Conservation (phyloP, 2,888 invertebrate species). For the Drosophila tanythrix region DNA sequence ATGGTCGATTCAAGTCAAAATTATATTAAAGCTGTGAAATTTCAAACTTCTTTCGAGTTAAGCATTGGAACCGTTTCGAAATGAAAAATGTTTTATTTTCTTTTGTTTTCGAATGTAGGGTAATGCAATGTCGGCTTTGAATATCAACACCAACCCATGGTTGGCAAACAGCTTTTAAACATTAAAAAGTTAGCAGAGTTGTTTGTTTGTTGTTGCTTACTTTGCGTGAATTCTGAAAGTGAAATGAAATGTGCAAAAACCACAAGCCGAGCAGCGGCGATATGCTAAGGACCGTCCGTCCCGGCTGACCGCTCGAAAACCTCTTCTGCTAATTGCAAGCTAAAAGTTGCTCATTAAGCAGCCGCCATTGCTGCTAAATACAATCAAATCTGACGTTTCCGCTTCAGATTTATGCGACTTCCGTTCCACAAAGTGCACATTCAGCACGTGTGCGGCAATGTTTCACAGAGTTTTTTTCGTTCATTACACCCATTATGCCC, state of each 20-base stretch:
- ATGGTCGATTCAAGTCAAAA: not conserved
- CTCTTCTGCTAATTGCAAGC: slow-evolving; percentile 65
- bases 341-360: slow-evolving; percentile 72
- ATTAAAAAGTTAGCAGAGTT: slow-evolving; percentile 68
- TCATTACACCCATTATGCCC: slow-evolving; percentile 1
- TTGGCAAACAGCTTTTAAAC: slow-evolving; percentile 41
- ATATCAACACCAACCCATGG: not conserved
- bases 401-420: slow-evolving; percentile 69
- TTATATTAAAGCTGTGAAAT: not conserved
- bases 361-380: slow-evolving; percentile 56
- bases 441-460: slow-evolving; percentile 41
- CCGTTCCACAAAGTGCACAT: slow-evolving; percentile 57
- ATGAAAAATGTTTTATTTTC: not conserved
- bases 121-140: slow-evolving; percentile 17
- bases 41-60: not conserved
- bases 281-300: slow-evolving; percentile 19
- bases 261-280: slow-evolving; percentile 32
- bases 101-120: slow-evolving; percentile 10
- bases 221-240: slow-evolving; percentile 57
- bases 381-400: slow-evolving; percentile 74
- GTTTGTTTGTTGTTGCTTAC: slow-evolving; percentile 24
- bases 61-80: not conserved
- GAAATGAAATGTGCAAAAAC: slow-evolving; percentile 53
- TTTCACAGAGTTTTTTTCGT: slow-evolving; percentile 23
- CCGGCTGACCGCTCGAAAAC: slow-evolving; percentile 7